These are phyloP conservation scores for Etheostoma nigrum DNA, from an alignment of 2,797 vertebrate genomes.

Conservation along the genomic window DNA sequence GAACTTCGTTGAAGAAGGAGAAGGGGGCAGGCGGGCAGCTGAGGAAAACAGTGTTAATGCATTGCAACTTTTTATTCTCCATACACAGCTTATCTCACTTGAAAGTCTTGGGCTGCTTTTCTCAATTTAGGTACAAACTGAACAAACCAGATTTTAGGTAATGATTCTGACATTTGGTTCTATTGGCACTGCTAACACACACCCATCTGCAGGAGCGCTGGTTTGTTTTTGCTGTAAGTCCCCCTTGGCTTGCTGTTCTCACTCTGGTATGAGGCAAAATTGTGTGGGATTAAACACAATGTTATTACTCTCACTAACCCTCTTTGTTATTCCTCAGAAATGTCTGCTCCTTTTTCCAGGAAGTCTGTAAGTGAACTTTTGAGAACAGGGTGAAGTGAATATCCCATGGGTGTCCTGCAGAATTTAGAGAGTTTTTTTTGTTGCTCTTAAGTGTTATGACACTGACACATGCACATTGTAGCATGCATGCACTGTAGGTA, in stretches of 20 bases:
- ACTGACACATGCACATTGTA: constrained; percentile 7
- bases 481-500: constrained; percentile 17
- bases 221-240: constrained; percentile 57
- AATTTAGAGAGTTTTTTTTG: constrained; percentile 48
- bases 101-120: not conserved
- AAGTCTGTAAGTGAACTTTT: constrained; percentile 78
- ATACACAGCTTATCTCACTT: not conserved
- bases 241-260: constrained; percentile 41
- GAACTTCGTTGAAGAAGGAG: constrained; percentile 38
- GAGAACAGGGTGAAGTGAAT: constrained; percentile 70
- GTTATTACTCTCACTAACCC: constrained; percentile 71
- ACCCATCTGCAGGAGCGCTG: constrained; percentile 36
- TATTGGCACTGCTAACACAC: constrained; percentile 33
- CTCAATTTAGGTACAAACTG: not conserved
- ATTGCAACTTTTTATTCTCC: not conserved
- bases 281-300: constrained; percentile 71
- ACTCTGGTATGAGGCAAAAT: constrained; percentile 51
- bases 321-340: constrained; percentile 76
- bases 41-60: constrained; percentile 13
- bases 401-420: constrained; percentile 69
- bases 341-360: constrained; percentile 73
- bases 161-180: constrained; percentile 25
- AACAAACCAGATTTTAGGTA: not conserved
- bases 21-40: constrained; percentile 1
- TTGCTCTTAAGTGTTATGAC: constrained; percentile 50